Evolutionary conservation across 2,888 invertebrate genomes (phyloP), one percentile per base, ranked within the genome.

Genomic region (Oxyscelio sp.): DNA sequence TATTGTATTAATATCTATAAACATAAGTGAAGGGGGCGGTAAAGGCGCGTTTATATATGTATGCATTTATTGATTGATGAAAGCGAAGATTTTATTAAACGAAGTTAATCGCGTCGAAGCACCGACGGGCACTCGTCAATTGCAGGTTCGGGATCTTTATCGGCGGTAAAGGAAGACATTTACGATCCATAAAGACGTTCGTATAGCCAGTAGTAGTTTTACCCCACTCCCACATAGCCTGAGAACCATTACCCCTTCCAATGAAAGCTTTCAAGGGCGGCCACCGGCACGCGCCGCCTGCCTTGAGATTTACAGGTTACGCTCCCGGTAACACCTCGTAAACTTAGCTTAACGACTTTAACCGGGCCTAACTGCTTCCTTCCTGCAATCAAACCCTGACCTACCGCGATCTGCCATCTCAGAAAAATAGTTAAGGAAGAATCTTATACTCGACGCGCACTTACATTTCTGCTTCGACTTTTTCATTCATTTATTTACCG

Each of bases 361-460:
- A 93, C 92, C 93, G 92, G 92, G 93, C 94, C 94, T 94, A 94
- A 94, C 93, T 93, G 94, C 92, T 94, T 94, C 94, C 94, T 94
- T 93, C 94, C 94, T 94, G 93, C 92, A 93, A 93, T 93, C 93
- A 92, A 90, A 93, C 91, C 93, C 92, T 91, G 92, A 93, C 93
- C 93, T 93, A 91, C 88, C 92, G 86, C 88, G 74, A 70, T 66
- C 79, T 71, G 73, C 79, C 84, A 80, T 73, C 77, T 43, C 52
- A 59, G 40, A 85, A 80, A 85, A 85, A 84, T 77, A 80, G 75
- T 74, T 63, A n/a, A 48, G 15, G n/a, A 75, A 83, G 50, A 59
- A 78, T 22, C 50, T 54, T 21, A 54, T 61, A 48, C 65, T 63
- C 65, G 63, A 75, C 56, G 50, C 52, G 38, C 50, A 45, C 54